Evolutionary conservation across 2,888 invertebrate genomes (phyloP).

Genomic region (Agrilus mali): DNA sequence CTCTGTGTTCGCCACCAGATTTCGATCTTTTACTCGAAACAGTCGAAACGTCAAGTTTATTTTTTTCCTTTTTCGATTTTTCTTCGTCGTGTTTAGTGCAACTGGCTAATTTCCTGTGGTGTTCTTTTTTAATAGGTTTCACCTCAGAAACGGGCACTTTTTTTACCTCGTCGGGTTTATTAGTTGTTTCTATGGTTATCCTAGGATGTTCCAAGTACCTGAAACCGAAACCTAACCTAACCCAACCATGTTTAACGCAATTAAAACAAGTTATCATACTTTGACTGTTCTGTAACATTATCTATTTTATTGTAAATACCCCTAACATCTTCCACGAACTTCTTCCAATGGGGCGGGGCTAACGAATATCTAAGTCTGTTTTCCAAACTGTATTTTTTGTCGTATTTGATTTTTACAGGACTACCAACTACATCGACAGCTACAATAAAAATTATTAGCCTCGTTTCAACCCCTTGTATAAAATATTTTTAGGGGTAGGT

Average conservation of each 20-base stretch:
- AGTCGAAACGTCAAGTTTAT: slow-evolving; percentile 9
- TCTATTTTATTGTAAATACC: slow-evolving; percentile 25
- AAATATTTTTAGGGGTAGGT: slow-evolving; percentile 35
- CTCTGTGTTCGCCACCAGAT: slow-evolving; percentile 7
- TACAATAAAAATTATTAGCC: slow-evolving; percentile 23
- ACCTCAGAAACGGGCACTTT: slow-evolving; percentile 19
- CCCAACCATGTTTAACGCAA: too few relatives aligned
- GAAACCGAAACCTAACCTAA: too few relatives aligned
- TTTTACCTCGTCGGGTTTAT: slow-evolving; percentile 19
- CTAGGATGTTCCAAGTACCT: slow-evolving; percentile 19
- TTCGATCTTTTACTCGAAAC: slow-evolving; percentile 9
- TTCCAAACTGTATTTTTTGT: slow-evolving; percentile 33
- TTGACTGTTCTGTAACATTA: too few relatives aligned
- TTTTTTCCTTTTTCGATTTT: slow-evolving; percentile 8
- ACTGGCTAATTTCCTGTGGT: slow-evolving; percentile 11
- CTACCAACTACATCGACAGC: slow-evolving; percentile 47
- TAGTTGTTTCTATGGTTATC: slow-evolving; percentile 32
- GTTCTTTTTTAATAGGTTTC: slow-evolving; percentile 28
- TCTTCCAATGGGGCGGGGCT: slow-evolving; percentile 25
- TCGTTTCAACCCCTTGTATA: neutral
- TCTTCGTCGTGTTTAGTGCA: slow-evolving; percentile 1
- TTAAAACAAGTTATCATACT: too few relatives aligned
- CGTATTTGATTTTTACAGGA: slow-evolving; percentile 39
- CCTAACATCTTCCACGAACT: slow-evolving; percentile 24
- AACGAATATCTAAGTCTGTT: slow-evolving; percentile 26